Percentiles rank a stretch among this genome's conserved stretches.
Evolutionary conservation across 2,797 vertebrate genomes (phyloP).

Genomic region (Fringilla coelebs): DNA sequence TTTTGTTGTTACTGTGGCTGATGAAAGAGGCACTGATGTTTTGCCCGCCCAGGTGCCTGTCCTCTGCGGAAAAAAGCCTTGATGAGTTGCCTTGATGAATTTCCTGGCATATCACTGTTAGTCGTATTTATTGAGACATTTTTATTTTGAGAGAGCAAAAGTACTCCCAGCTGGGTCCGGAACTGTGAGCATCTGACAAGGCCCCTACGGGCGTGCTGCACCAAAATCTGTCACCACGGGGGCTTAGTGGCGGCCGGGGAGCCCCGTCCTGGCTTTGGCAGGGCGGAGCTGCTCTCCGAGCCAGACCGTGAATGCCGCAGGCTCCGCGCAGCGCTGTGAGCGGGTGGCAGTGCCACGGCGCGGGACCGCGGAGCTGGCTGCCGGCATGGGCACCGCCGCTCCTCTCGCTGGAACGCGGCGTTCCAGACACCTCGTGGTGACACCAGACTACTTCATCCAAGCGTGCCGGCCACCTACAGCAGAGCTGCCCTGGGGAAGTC

Average conservation of each 20-base stretch:
- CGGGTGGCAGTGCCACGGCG: rapidly evolving
- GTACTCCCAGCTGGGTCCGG: no score
- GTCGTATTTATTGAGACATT: background rate
- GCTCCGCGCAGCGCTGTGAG: rapidly evolving
- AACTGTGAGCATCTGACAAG: rapidly evolving
- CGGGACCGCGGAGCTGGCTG: rapidly evolving
- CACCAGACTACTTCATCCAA: rapidly evolving
- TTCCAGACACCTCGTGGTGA: rapidly evolving
- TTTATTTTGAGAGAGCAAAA: background rate
- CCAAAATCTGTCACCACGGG: rapidly evolving
- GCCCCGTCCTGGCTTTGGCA: rapidly evolving
- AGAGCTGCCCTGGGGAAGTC: no score
- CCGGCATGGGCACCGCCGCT: rapidly evolving
- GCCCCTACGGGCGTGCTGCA: rapidly evolving
- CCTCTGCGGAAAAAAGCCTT: background rate
- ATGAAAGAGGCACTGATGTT: background rate
- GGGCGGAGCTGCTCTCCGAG: rapidly evolving
- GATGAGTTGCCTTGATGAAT: no score
- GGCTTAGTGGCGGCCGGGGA: rapidly evolving
- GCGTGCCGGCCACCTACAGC: rapidly evolving
- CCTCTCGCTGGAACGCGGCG: rapidly evolving
- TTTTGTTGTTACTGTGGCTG: background rate
- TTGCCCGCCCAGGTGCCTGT: background rate
- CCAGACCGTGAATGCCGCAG: rapidly evolving
- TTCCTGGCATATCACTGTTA: background rate